Percentiles rank a stretch among this genome's conserved stretches.
These are phyloP conservation scores for Mobula hypostoma DNA, from an alignment of 2,113 vertebrate species.

Conservation along the genomic window DNA sequence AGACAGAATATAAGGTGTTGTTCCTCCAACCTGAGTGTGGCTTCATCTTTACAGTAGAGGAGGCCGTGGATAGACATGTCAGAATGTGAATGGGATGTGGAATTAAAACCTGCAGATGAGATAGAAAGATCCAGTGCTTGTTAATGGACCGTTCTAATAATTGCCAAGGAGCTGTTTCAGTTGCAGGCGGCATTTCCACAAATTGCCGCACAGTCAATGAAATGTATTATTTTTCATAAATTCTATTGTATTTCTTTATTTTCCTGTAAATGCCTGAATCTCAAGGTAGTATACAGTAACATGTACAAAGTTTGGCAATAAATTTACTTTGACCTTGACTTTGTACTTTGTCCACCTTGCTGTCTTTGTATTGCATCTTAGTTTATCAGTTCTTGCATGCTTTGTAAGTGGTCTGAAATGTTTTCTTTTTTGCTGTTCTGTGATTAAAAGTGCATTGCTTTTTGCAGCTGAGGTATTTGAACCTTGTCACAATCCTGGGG, in stretches of 20 bases:
- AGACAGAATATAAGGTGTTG: too few relatives aligned
- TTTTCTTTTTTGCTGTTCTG: too few relatives aligned
- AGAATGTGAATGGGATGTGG: too few relatives aligned
- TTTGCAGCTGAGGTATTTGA: slow-evolving; percentile 71
- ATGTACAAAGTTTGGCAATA: too few relatives aligned
- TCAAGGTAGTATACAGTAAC: too few relatives aligned
- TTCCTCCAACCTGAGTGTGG: too few relatives aligned
- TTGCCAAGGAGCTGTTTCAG: not conserved
- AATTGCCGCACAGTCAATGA: not conserved
- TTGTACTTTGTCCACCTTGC: too few relatives aligned
- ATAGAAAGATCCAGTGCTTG: not conserved
- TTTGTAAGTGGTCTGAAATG: not conserved
- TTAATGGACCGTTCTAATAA: not conserved
- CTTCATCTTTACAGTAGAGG: too few relatives aligned
- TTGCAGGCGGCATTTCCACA: not conserved
- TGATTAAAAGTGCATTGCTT: not conserved
- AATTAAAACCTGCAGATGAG: not conserved
- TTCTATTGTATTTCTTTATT: too few relatives aligned
- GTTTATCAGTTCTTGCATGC: not conserved
- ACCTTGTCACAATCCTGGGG: slow-evolving; percentile 75
- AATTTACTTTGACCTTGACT: too few relatives aligned
- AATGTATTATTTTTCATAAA: not conserved
- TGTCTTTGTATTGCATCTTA: not conserved
- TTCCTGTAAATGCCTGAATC: too few relatives aligned
- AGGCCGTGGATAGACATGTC: too few relatives aligned